Base-by-base conservation (phyloP, 2,113 vertebrate genomes). In the Gobius niger region DNA sequence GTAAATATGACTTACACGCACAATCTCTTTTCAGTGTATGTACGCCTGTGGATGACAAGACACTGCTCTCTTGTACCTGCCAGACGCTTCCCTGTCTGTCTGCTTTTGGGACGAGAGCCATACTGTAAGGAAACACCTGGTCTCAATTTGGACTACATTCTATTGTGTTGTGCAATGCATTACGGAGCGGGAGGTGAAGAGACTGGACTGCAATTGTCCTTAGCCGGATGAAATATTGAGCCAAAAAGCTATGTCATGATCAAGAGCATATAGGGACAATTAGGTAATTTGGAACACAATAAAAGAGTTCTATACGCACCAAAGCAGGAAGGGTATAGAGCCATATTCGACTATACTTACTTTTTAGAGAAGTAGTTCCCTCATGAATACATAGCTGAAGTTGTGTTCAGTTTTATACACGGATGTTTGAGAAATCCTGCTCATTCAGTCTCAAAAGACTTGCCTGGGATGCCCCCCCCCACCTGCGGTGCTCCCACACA, bases 61-160 rank as follows among this genome's bases (percentile, higher is more conserved):
- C 42, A 47, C 24, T 10, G 59, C 52, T 11, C 65, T 60, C 47
- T 65, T 59, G 44, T 75, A 63, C 74, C 51, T 78, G 65, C 70
- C 68, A 65, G 53, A 65, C 72, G 44, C 19, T 68, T 67, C 59
- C 40, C 57, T 73, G 40, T 11, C 50, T 68, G 71, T 59, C 69
- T 47, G 63, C 68, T 51, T 44, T 60, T 9, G 40, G 34, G 70
- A 78, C 73, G 74, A 83, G 68, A 67, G 68, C 70, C 40, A 34
- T 9, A 1, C 63, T 67, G 51, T 24, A 54, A 86, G 85, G 77
- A 89, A 85, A 75, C 87, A 91, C 88, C 85, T 91, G 89, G 82
- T 82, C 82, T 85, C 73, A 74, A 91, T 91, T 89, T 85, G 68
- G 66, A 72, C 44, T 42, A 51, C 61, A 86, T 78, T 77, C 61